A percentile compares a stretch with the other conserved stretches of the same genome.
Conservation (phyloP, 2,888 invertebrate species). For the Brachycybe producta region DNA sequence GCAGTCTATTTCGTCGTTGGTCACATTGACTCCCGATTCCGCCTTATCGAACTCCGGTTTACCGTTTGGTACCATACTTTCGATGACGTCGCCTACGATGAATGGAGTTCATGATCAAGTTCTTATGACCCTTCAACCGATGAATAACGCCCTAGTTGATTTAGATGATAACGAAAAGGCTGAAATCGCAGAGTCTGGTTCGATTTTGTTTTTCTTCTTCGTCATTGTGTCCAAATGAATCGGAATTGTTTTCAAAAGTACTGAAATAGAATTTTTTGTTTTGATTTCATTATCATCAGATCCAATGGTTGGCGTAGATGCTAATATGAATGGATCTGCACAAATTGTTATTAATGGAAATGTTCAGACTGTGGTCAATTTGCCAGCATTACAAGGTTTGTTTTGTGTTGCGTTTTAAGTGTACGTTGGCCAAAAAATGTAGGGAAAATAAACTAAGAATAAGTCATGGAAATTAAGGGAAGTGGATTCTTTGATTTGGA, state of each 20-base stretch:
- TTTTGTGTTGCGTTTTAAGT: no score
- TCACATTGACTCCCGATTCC: not conserved
- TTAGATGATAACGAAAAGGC: not conserved
- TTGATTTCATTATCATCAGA: not conserved
- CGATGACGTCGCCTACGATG: slow-evolving; percentile 2
- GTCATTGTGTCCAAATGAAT: no score
- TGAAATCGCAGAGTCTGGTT: not conserved
- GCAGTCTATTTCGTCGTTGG: slow-evolving; percentile 6
- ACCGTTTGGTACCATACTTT: slow-evolving; percentile 2
- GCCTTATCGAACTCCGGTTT: not conserved
- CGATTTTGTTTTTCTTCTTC: not conserved
- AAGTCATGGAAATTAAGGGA: no score
- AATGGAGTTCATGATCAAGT: not conserved
- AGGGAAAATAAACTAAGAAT: no score
- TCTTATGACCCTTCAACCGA: slow-evolving; percentile 8
- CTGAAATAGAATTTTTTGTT: not conserved
- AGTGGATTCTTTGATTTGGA: no score
- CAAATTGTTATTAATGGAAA: no score
- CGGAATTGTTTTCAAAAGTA: not conserved
- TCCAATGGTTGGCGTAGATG: no score
- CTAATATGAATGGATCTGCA: no score
- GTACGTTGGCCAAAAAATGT: no score
- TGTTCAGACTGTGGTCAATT: no score
- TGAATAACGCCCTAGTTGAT: slow-evolving; percentile 5
- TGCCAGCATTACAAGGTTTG: no score